Base-by-base conservation (phyloP, 1,140 invertebrate genomes). In the Tribolium madens region DNA sequence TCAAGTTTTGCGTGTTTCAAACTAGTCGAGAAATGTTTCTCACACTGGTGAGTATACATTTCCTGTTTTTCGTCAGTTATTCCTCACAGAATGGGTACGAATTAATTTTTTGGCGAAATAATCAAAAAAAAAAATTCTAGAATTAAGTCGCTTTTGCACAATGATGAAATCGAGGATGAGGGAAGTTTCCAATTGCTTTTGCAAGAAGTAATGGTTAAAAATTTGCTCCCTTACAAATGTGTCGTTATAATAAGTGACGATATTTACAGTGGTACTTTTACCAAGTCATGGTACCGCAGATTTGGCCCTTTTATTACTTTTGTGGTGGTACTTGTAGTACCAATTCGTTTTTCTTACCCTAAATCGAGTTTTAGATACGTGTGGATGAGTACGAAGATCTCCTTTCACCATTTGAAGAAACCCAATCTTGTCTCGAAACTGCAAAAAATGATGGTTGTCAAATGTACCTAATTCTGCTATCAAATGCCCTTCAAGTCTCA, bases 401-500 rank as follows among this genome's bases (percentile, higher is more conserved):
- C 3, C 80, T 88, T 3, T 87, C 89, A 0, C 92, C 93, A 0
- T 88, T 89, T 60, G 87, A 84, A 73, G 83, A 86, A 68, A 88
- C 91, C 0, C 76, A 90, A 53, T 85, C 86, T 68, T 87, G 90
- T 2, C 83, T 95, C 26, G 80, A 83, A 7, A 85, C 89, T 60
- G 89, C 91, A 4, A 89, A 89, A 79, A 87, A 86, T 78, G 87
- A 90, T 13, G 90, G 91, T 12, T 96, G 94, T 81, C 89, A 92
- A 80, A 84, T 89, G 6, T 93, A 94, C 81, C 82, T 95, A 48
- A 90, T 95, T 78, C 87, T 94, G 10, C 84, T 95, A n/a, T 85
- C 91, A 0, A 94, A 94, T 86, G 93, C 91, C 3, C 81, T 90
- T 14, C 90, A 94, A 87, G 87, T 91, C 3, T 83, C 88, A 0